A percentile compares a stretch with the other conserved stretches of the same genome.
phyloP scores from a whole-genome alignment of 2,113 vertebrate species.

The Urocolius indicus region DNA sequence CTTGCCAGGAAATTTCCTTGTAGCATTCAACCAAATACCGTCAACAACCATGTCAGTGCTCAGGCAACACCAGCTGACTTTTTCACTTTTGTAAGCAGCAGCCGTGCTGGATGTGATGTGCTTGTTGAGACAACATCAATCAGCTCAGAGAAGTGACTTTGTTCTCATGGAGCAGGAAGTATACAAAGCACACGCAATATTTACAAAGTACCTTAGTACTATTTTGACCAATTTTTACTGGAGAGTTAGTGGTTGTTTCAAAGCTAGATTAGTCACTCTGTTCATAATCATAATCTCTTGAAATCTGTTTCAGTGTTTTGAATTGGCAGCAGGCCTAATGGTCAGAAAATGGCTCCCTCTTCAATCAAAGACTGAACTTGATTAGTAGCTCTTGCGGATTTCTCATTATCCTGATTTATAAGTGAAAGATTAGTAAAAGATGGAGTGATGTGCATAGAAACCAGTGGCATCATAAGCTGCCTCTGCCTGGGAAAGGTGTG shows the following conservation, averaged over 20 bases:
- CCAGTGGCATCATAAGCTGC: background rate
- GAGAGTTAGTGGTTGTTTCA: conserved; percentile 42
- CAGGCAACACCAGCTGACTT: background rate
- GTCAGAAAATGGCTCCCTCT: background rate
- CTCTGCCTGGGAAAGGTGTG: background rate
- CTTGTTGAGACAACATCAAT: background rate
- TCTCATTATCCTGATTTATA: background rate
- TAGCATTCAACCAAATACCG: background rate
- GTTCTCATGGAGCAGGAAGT: conserved; percentile 17
- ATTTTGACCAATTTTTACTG: conserved; percentile 39
- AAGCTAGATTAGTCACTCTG: conserved; percentile 21
- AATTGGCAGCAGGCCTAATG: background rate
- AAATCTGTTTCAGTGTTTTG: background rate
- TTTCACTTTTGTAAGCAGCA: accelerated
- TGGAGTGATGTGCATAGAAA: background rate
- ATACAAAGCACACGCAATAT: background rate
- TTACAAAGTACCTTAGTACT: conserved; percentile 19
- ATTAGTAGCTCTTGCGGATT: background rate
- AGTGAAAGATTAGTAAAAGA: background rate
- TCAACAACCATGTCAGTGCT: background rate
- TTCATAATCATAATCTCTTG: conserved; percentile 1
- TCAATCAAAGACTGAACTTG: background rate
- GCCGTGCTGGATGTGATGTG: background rate
- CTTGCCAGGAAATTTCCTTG: background rate
- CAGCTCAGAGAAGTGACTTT: background rate